Conservation (phyloP, 2,888 invertebrate species). For the Leptinotarsa peninsularis region DNA sequence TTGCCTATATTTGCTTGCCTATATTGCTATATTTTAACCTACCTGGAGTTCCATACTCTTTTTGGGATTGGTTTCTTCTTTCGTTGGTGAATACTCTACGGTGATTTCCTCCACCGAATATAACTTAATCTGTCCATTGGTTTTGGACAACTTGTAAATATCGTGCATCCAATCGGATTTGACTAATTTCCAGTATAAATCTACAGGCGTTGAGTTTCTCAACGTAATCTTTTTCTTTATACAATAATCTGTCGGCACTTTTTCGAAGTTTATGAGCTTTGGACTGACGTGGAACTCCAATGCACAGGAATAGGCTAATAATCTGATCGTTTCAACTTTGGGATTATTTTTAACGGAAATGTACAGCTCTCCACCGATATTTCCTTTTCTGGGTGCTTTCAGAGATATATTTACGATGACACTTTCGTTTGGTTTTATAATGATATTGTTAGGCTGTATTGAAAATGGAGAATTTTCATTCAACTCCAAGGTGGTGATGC, state of each 20-base stretch:
- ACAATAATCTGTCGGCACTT: conserved; percentile 43
- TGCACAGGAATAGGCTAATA: conserved; percentile 69
- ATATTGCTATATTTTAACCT: neutral
- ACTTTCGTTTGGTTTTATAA: conserved; percentile 55
- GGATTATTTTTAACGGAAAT: conserved; percentile 70
- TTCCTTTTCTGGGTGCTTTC: conserved; percentile 58
- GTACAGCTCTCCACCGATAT: conserved; percentile 56
- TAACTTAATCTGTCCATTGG: conserved; percentile 66
- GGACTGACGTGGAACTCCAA: conserved; percentile 66
- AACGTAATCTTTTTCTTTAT: conserved; percentile 64
- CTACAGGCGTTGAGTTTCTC: conserved; percentile 70
- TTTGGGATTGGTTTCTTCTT: conserved; percentile 61
- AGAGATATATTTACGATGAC: conserved; percentile 59
- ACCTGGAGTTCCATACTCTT: conserved; percentile 67
- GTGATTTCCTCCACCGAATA: conserved; percentile 68
- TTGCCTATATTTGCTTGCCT: no score
- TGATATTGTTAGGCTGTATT: conserved; percentile 60
- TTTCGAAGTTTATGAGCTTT: conserved; percentile 67
- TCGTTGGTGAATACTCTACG: conserved; percentile 68
- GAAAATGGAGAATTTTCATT: conserved; percentile 65
- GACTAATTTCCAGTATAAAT: conserved; percentile 70
- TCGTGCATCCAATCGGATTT: conserved; percentile 63
- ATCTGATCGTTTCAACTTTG: conserved; percentile 29
- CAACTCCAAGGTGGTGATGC: conserved; percentile 68
- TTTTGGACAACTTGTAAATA: conserved; percentile 67